Conservation (phyloP, 2,113 vertebrate species). For the Bujurquina vittata region DNA sequence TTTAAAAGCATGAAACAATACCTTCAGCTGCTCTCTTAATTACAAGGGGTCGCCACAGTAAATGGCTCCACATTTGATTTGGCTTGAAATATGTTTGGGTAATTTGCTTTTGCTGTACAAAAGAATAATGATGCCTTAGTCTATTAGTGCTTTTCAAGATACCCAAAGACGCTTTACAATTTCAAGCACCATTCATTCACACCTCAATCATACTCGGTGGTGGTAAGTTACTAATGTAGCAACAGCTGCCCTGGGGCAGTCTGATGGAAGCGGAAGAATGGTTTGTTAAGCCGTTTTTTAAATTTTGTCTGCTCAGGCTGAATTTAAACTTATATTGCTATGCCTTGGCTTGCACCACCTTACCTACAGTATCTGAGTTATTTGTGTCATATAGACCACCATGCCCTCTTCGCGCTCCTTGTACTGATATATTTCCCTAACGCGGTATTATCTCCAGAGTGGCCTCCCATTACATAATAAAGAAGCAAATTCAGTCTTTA, state of each 20-base stretch:
- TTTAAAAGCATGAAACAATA: rapidly evolving
- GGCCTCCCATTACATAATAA: not conserved
- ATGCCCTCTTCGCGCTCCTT: not conserved
- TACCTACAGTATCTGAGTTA: not conserved
- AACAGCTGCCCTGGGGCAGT: too few species aligned
- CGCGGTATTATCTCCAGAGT: not conserved
- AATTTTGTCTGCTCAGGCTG: not conserved
- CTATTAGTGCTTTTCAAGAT: too few species aligned
- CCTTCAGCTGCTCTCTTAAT: not conserved
- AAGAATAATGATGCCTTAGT: too few species aligned
- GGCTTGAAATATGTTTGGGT: not conserved
- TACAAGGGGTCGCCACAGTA: not conserved
- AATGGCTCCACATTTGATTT: not conserved
- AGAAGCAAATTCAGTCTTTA: not conserved
- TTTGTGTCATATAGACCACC: not conserved
- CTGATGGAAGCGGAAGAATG: too few species aligned
- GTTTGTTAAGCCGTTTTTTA: not conserved
- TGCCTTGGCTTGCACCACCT: not conserved
- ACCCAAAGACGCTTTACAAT: too few species aligned
- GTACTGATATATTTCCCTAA: not conserved
- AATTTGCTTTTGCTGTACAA: not conserved
- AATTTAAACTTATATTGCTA: not conserved
- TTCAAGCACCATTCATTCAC: too few species aligned
- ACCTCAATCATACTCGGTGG: too few species aligned
- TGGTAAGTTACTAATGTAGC: too few species aligned